Evolutionary conservation across 2,797 vertebrate species (phyloP).

Genomic region (Ctenosaura bakeri): DNA sequence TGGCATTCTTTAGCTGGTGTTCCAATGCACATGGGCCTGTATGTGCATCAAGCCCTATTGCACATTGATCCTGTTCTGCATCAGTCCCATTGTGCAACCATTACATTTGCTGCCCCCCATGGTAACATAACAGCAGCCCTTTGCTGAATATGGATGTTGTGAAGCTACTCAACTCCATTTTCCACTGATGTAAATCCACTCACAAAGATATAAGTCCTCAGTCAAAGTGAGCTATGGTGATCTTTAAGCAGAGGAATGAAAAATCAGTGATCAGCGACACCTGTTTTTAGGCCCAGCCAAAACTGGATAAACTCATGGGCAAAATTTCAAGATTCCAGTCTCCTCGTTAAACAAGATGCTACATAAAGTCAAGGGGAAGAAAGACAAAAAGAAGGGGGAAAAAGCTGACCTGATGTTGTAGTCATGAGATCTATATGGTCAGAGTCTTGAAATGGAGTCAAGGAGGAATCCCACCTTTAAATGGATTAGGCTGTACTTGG

Average conservation of each 20-base stretch:
- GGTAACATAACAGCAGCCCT: too few species aligned
- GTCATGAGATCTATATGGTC: background rate
- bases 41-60: background rate
- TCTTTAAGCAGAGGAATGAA: background rate
- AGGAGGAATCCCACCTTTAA: background rate
- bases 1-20: too few species aligned
- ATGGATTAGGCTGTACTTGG: background rate
- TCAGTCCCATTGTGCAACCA: too few species aligned
- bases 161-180: too few species aligned
- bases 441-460: background rate
- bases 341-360: background rate
- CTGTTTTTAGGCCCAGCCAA: background rate
- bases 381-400: too few species aligned
- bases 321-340: background rate
- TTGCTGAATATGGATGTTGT: too few species aligned
- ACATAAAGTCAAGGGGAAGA: background rate
- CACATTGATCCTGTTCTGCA: background rate
- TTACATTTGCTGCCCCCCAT: too few species aligned
- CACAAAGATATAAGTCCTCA: too few species aligned
- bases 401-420: background rate
- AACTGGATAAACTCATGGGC: background rate
- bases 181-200: too few species aligned
- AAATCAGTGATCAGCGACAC: background rate
- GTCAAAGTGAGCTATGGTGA: too few species aligned
- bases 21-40: too few species aligned